A percentile compares a stretch with the other conserved stretches of the same genome.
phyloP scores from a whole-genome alignment of 1,140 invertebrate species.

The Colletes gigas region DNA sequence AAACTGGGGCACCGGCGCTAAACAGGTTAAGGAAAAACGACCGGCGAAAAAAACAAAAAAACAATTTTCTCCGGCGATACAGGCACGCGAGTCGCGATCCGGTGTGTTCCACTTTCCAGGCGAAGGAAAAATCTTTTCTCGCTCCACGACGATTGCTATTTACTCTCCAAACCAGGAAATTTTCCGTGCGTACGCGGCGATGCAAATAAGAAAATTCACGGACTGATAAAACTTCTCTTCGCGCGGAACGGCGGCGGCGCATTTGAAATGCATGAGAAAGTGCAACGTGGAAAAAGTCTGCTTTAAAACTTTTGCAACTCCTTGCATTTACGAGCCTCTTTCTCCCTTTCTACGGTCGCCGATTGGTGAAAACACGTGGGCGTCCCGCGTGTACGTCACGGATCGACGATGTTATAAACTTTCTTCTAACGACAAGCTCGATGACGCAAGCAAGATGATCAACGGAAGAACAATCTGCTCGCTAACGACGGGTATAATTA shows the following conservation, averaged over 20 bases:
- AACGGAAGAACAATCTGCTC: slow-evolving; percentile 9
- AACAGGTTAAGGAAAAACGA: neutral
- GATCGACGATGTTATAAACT: slow-evolving; percentile 18
- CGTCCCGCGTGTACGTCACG: slow-evolving; percentile 4
- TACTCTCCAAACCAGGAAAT: neutral
- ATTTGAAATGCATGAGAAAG: slow-evolving; percentile 49
- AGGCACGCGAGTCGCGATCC: neutral
- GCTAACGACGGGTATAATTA: neutral
- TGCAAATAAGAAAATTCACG: slow-evolving; percentile 30
- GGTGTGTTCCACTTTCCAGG: slow-evolving; percentile 19
- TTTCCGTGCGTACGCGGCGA: neutral
- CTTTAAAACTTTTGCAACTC: slow-evolving; percentile 13
- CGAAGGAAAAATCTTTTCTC: slow-evolving; percentile 6
- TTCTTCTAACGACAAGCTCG: slow-evolving; percentile 1
- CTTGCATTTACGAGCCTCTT: neutral
- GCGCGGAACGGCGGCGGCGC: neutral
- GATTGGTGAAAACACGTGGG: slow-evolving; percentile 18
- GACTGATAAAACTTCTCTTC: slow-evolving; percentile 17
- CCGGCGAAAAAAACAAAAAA: neutral
- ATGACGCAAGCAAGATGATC: slow-evolving; percentile 27
- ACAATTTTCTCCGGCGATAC: neutral
- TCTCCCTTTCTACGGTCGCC: neutral
- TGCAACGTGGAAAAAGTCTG: neutral
- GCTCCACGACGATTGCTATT: slow-evolving; percentile 3
- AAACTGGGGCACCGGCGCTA: no score